Conservation (phyloP, 1,140 invertebrate genomes). For the Ctenoplectra terminalis region DNA sequence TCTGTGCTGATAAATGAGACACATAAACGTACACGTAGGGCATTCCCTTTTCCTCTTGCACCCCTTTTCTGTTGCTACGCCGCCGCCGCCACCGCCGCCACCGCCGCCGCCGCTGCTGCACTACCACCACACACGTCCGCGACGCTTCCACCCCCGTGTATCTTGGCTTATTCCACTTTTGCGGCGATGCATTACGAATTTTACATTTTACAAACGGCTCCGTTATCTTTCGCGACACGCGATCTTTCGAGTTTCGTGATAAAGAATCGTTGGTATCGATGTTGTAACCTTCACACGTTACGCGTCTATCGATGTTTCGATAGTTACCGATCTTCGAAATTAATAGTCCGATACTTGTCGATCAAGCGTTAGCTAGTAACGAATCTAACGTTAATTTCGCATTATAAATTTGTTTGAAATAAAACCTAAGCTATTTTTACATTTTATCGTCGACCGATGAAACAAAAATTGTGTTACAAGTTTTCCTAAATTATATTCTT, state of each 20-base stretch:
- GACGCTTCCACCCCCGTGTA: conserved; percentile 65
- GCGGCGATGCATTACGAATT: conserved; percentile 82
- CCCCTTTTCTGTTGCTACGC: conserved; percentile 51
- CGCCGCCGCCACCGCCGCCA: conserved; percentile 17
- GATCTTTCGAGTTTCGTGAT: conserved; percentile 76
- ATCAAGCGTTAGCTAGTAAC: too few relatives aligned
- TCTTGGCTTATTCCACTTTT: conserved; percentile 81
- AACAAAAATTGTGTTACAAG: neutral
- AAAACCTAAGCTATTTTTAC: neutral
- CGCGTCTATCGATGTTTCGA: too few relatives aligned
- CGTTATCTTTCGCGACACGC: conserved; percentile 79
- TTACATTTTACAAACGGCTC: conserved; percentile 81
- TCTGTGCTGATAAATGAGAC: conserved; percentile 82
- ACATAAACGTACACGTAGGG: conserved; percentile 80
- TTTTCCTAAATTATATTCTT: neutral
- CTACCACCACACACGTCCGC: too few relatives aligned
- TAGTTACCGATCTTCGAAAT: too few relatives aligned
- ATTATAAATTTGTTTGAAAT: too few relatives aligned
- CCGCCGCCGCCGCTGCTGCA: conserved; percentile 21
- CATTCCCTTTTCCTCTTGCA: conserved; percentile 66
- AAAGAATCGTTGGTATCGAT: conserved; percentile 65
- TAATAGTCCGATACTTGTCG: too few relatives aligned
- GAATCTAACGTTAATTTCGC: too few relatives aligned
- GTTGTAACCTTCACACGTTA: too few relatives aligned
- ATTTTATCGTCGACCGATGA: neutral